Conservation (phyloP, 1,140 invertebrate species). For the Tetramorium simillimum region DNA sequence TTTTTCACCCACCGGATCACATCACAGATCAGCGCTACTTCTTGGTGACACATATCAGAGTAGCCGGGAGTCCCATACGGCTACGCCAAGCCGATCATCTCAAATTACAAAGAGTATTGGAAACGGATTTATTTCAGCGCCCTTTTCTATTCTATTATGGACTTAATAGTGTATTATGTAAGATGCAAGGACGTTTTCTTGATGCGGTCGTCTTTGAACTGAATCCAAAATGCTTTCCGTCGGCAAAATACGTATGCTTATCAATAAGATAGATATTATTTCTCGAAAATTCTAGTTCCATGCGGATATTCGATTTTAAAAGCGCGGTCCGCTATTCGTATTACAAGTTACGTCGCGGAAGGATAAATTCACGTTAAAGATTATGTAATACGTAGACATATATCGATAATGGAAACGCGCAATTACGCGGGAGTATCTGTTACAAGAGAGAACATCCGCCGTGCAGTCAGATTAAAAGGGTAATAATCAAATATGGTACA, state of each 20-base stretch:
- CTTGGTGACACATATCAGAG: constrained; percentile 71
- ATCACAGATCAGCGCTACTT: constrained; percentile 69
- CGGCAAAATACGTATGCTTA: background rate
- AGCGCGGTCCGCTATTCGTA: background rate
- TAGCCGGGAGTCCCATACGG: constrained; percentile 64
- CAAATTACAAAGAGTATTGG: constrained; percentile 82
- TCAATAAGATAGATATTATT: background rate
- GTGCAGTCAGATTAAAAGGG: constrained; percentile 82
- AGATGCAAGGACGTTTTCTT: constrained; percentile 34
- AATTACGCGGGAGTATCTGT: constrained; percentile 37
- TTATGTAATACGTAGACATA: background rate
- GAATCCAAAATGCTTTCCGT: background rate
- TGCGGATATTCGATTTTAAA: background rate
- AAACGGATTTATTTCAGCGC: constrained; percentile 80
- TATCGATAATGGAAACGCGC: constrained; percentile 3
- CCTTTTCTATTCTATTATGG: constrained; percentile 72
- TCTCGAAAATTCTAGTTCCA: background rate
- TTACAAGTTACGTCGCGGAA: background rate
- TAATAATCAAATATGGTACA: constrained; percentile 84
- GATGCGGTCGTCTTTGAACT: background rate
- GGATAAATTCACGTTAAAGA: constrained; percentile 6
- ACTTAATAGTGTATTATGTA: constrained; percentile 65
- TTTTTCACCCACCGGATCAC: constrained; percentile 70
- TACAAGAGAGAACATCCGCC: constrained; percentile 51
- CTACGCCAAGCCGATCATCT: constrained; percentile 79